phyloP scores from a whole-genome alignment of 2,113 vertebrate genomes.

The Cyanoderma ruficeps region DNA sequence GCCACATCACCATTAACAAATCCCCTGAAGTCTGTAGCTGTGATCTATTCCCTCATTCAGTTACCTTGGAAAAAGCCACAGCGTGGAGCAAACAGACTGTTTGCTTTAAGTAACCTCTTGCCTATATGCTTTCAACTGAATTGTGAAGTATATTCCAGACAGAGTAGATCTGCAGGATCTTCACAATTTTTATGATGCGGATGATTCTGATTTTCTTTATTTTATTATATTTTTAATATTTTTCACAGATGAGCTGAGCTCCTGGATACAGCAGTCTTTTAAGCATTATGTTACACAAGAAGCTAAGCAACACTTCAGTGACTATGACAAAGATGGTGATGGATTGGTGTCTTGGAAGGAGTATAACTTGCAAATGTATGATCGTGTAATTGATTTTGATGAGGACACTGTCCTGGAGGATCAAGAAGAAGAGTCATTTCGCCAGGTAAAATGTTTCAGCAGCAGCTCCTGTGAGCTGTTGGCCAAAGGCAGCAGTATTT shows the following conservation, averaged over 20 bases:
- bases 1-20: neutral
- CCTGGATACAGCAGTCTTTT: constrained; percentile 94
- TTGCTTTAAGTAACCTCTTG: neutral
- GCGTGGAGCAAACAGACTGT: neutral
- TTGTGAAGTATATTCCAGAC: neutral
- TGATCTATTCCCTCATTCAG: neutral
- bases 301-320: constrained; percentile 85
- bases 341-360: constrained; percentile 90
- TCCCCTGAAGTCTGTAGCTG: neutral
- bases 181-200: neutral
- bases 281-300: constrained; percentile 92
- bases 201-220: neutral
- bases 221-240: neutral
- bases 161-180: neutral
- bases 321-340: constrained; percentile 85
- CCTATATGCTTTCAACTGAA: neutral
- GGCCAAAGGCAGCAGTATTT: neutral
- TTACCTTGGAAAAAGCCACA: neutral
- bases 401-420: constrained; percentile 80
- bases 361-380: constrained; percentile 88
- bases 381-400: constrained; percentile 84
- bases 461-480: constrained; percentile 1
- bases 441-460: constrained; percentile 79
- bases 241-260: constrained; percentile 86
- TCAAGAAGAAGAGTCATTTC: constrained; percentile 90